Evolutionary conservation across 2,797 vertebrate species (phyloP), one percentile per base, ranked within the genome.

Genomic region (Ataeniobius toweri): DNA sequence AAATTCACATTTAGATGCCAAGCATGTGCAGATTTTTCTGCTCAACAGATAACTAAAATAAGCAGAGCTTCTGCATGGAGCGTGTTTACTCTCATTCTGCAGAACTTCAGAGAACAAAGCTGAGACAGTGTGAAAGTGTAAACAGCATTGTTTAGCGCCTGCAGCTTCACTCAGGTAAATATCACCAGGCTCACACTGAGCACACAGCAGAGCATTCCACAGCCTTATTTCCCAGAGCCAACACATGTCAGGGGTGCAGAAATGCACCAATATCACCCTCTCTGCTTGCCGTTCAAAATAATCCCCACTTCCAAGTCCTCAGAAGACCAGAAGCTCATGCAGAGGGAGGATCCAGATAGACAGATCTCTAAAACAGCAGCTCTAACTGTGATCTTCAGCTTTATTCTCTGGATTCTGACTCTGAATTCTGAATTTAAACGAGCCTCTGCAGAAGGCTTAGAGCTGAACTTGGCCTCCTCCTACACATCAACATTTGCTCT

Each of bases 401-500:
- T 67, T 41, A 67, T 24, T 24, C 73, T 67, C n/a, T 31, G 61
- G 31, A n/a, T 26, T 48, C 2, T 63, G 31, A 48, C 73, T 67
- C n/a, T 31, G 61, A 41, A n/a, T 26, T 48, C 2, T 63, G 31
- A 48, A 26, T 50, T 22, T 36, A 68, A 80, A 80, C 8, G 55
- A 77, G 70, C 48, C 78, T 71, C 24, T 50, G 44, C 53, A 58
- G 58, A 44, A 5, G 36, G 55, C 68, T 70, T 39, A 74, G 31
- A 53, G 63, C 70, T 77, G 79, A 73, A 72, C 72, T 65, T 41
- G 63, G 72, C 80, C 76, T 83, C 84, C 74, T 82, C 84, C 79
- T 78, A 59, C 85, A 82, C 77, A 67, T 78, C 63, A 73, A 75
- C 83, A 83, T 86, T 79, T 85, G 83, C 50, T 78, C 65, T 31